Conservation (phyloP, 2,113 vertebrate genomes). For the Butorides virescens region DNA sequence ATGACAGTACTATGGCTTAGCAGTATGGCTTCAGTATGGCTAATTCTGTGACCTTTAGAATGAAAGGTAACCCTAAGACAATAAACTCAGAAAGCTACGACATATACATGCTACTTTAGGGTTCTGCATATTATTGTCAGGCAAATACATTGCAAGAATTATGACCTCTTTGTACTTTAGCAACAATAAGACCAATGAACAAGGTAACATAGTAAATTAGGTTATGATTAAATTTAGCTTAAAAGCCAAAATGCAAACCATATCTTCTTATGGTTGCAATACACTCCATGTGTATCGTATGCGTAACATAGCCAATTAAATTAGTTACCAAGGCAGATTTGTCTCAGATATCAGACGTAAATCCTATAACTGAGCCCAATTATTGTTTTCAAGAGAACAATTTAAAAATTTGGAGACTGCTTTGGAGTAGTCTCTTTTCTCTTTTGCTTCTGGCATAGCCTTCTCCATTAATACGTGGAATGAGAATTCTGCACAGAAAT, state of each 20-base stretch:
- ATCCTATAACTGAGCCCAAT: not conserved
- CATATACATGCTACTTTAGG: not conserved
- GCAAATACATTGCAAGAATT: not conserved
- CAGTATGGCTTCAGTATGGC: not conserved
- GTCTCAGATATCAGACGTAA: not conserved
- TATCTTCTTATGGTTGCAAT: not conserved
- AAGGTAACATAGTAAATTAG: not conserved
- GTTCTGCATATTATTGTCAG: not conserved
- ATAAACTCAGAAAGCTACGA: not conserved
- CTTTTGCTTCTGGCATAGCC: not conserved
- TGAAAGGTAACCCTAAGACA: not conserved
- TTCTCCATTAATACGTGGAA: not conserved
- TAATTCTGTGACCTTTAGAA: not conserved
- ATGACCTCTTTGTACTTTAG: not conserved
- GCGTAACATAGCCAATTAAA: not conserved
- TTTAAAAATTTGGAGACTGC: not conserved
- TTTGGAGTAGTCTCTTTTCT: not conserved
- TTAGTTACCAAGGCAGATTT: not conserved
- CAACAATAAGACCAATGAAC: not conserved
- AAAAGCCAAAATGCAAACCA: not conserved
- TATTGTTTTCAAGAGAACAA: not conserved
- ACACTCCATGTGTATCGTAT: fast-evolving
- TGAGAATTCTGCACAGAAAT: not conserved
- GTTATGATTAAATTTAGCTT: not conserved
- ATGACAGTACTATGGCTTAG: not conserved